Conservation (phyloP, 2,888 invertebrate genomes). For the Suillia variegata region DNA sequence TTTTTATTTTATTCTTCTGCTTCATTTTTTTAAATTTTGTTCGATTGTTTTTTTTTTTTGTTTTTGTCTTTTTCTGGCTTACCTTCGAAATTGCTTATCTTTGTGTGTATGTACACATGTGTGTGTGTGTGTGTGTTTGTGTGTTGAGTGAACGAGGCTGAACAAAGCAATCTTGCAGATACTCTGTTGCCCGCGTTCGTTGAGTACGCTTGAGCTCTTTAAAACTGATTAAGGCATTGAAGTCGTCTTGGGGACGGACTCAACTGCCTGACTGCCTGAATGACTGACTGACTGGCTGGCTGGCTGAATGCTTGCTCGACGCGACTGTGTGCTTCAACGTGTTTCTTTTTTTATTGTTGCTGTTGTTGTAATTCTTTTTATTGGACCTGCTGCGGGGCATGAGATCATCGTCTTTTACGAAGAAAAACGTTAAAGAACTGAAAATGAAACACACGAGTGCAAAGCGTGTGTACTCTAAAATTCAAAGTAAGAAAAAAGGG, state of each 20-base stretch:
- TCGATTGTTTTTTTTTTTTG: not conserved
- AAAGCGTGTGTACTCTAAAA: slow-evolving; percentile 29
- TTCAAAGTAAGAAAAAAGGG: slow-evolving; percentile 6
- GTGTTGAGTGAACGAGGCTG: slow-evolving; percentile 25
- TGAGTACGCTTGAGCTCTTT: slow-evolving; percentile 6
- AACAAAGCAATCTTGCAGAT: slow-evolving; percentile 49
- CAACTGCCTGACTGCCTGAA: too few species aligned
- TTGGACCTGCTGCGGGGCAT: slow-evolving; percentile 32
- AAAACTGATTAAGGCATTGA: slow-evolving; percentile 19
- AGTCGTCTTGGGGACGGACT: not conserved
- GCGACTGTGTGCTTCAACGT: slow-evolving; percentile 9
- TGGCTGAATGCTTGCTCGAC: slow-evolving; percentile 9
- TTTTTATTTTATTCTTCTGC: slow-evolving; percentile 8
- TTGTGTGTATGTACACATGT: slow-evolving; percentile 22
- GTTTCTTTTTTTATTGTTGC: slow-evolving; percentile 22
- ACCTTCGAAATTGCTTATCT: slow-evolving; percentile 36
- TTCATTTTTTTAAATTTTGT: not conserved
- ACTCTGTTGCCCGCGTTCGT: slow-evolving; percentile 16
- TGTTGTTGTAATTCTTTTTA: not conserved
- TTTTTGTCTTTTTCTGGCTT: slow-evolving; percentile 7
- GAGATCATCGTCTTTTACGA: slow-evolving; percentile 51
- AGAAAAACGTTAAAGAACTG: slow-evolving; percentile 46
- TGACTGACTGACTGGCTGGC: too few species aligned
- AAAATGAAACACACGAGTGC: slow-evolving; percentile 29
- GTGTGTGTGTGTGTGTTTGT: slow-evolving; percentile 9